phyloP scores from a whole-genome alignment of 2,113 vertebrate genomes.

The Semnornis frantzii region DNA sequence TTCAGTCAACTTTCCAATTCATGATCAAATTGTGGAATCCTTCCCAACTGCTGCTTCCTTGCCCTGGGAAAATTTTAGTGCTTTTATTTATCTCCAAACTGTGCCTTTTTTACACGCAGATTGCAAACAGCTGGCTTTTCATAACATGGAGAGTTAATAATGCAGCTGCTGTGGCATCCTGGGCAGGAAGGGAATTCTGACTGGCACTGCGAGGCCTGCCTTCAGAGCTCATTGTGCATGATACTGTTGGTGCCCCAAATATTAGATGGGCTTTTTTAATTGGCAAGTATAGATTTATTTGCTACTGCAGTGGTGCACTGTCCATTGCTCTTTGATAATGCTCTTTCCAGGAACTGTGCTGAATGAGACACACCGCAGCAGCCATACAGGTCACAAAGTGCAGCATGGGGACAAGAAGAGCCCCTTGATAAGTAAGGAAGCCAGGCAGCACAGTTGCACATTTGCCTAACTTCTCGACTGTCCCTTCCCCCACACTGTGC shows the following conservation, averaged over 20 bases:
- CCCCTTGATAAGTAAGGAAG: constrained; percentile 33
- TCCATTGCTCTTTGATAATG: background rate
- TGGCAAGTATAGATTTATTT: background rate
- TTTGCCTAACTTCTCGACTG: background rate
- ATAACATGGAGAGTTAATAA: background rate
- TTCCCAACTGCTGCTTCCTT: background rate
- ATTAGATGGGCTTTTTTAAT: background rate
- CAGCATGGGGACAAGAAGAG: background rate
- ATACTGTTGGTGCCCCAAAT: background rate
- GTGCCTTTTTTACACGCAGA: background rate
- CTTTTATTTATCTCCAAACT: background rate
- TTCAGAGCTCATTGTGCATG: background rate
- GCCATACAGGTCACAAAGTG: background rate
- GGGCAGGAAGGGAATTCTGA: background rate
- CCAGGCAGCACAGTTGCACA: background rate
- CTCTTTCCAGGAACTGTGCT: background rate
- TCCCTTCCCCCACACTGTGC: background rate
- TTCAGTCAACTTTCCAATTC: background rate
- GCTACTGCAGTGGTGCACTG: background rate
- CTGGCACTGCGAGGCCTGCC: background rate
- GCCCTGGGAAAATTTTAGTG: background rate
- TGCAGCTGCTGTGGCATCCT: background rate
- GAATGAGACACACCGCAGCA: background rate
- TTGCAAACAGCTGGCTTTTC: background rate
- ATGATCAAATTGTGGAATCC: background rate